These are phyloP conservation scores for Chascanopsetta lugubris DNA, from an alignment of 2,113 vertebrate species.

Conservation along the genomic window DNA sequence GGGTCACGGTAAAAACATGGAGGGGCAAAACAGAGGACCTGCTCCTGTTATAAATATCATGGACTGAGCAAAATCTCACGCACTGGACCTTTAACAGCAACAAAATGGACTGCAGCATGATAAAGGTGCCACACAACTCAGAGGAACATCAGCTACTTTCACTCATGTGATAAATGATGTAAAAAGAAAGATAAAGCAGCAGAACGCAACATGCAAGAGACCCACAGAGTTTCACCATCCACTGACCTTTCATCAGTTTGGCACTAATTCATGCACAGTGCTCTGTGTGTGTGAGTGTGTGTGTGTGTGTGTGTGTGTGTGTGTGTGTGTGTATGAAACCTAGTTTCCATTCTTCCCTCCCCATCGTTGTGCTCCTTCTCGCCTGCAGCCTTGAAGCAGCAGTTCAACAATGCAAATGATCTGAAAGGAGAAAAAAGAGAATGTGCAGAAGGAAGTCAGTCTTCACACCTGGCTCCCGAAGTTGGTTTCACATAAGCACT, in stretches of 20 bases:
- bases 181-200: constrained; percentile 19
- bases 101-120: neutral
- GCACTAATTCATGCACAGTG: neutral
- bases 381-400: constrained; percentile 18
- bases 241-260: constrained; percentile 6
- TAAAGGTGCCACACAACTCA: constrained; percentile 13
- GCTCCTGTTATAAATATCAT: too few relatives aligned
- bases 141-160: constrained; percentile 5
- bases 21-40: too few relatives aligned
- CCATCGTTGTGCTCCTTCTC: neutral
- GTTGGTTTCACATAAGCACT: constrained; percentile 8
- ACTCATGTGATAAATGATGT: constrained; percentile 15
- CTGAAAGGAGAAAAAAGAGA: constrained; percentile 32
- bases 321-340: too few relatives aligned
- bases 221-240: constrained; percentile 10
- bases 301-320: too few relatives aligned
- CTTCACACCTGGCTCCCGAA: constrained; percentile 21
- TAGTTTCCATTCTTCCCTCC: constrained; percentile 1
- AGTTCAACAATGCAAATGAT: constrained; percentile 20
- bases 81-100: too few relatives aligned
- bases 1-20: too few relatives aligned
- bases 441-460: constrained; percentile 26
- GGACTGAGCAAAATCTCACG: too few relatives aligned
- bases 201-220: neutral
- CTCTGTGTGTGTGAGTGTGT: neutral